Evolutionary conservation across 1,140 invertebrate genomes (phyloP).

Genomic region (Helicorthomorpha holstii): DNA sequence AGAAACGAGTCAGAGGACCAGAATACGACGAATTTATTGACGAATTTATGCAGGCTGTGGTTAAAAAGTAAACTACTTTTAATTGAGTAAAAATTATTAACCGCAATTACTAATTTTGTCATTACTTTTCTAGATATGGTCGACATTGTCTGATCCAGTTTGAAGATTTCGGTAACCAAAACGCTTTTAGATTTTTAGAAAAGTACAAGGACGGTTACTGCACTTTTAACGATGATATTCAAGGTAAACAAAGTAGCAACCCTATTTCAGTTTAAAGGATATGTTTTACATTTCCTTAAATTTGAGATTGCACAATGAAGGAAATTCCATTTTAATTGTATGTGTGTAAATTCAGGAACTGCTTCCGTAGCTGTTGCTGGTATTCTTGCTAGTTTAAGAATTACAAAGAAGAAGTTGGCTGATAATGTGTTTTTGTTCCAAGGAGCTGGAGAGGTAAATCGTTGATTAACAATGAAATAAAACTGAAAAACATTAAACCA

Average conservation of each 20-base stretch:
- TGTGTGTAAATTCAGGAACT: conserved; percentile 41
- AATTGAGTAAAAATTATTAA: neutral
- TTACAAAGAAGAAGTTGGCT: conserved; percentile 55
- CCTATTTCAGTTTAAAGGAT: neutral
- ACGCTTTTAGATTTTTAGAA: conserved; percentile 77
- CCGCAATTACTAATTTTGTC: conserved; percentile 7
- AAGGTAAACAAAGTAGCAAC: conserved; percentile 25
- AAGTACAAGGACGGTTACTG: conserved; percentile 75
- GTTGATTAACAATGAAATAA: neutral
- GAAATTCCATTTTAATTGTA: conserved; percentile 16
- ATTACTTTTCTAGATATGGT: conserved; percentile 22
- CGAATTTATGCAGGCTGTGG: conserved; percentile 93
- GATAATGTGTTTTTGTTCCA: conserved; percentile 77
- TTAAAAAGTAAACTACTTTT: conserved; percentile 47
- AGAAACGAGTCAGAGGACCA: conserved; percentile 63
- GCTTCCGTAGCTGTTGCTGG: conserved; percentile 84
- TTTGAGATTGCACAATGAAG: conserved; percentile 13
- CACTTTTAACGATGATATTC: conserved; percentile 95
- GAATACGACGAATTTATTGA: conserved; percentile 92
- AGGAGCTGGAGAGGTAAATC: conserved; percentile 67
- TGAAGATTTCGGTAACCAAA: conserved; percentile 89
- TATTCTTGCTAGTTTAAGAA: conserved; percentile 56
- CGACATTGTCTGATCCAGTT: conserved; percentile 47
- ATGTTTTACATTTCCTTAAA: neutral
- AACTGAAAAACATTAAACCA: neutral